Evolutionary conservation across 2,888 invertebrate species (phyloP).

Genomic region (Ferdinandea cuprea): DNA sequence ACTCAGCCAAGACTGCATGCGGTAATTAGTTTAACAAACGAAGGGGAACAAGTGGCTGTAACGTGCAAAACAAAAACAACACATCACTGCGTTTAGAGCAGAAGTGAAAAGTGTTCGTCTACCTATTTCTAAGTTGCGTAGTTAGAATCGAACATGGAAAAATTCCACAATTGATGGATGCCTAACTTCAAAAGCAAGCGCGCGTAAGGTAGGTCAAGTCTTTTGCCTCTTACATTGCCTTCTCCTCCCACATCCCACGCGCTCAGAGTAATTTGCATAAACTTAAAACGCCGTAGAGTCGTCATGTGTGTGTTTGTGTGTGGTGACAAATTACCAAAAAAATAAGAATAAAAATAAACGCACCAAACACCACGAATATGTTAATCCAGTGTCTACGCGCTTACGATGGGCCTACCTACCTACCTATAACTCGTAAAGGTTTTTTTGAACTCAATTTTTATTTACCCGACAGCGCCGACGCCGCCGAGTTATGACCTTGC

Average conservation of each 20-base stretch:
- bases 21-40: constrained; percentile 68
- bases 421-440: constrained; percentile 52
- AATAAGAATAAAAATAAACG: constrained; percentile 55
- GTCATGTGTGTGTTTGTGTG: too few relatives aligned
- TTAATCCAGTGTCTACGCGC: constrained; percentile 55
- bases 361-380: constrained; percentile 67
- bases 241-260: not conserved
- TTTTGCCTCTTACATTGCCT: not conserved
- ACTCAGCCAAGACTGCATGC: constrained; percentile 36
- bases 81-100: constrained; percentile 34
- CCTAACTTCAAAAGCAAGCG: not conserved
- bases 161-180: not conserved
- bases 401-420: constrained; percentile 53
- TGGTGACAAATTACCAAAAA: constrained; percentile 62
- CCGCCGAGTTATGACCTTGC: constrained; percentile 73
- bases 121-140: too few relatives aligned
- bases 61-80: constrained; percentile 5
- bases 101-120: too few relatives aligned
- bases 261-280: constrained; percentile 62
- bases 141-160: too few relatives aligned
- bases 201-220: constrained; percentile 45
- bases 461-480: constrained; percentile 63
- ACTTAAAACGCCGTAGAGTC: constrained; percentile 36
- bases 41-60: constrained; percentile 63
- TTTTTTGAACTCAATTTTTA: constrained; percentile 67